These are phyloP conservation scores for Phrynocephalus guinanensis DNA, from an alignment of 2,797 vertebrate species.

Conservation along the genomic window DNA sequence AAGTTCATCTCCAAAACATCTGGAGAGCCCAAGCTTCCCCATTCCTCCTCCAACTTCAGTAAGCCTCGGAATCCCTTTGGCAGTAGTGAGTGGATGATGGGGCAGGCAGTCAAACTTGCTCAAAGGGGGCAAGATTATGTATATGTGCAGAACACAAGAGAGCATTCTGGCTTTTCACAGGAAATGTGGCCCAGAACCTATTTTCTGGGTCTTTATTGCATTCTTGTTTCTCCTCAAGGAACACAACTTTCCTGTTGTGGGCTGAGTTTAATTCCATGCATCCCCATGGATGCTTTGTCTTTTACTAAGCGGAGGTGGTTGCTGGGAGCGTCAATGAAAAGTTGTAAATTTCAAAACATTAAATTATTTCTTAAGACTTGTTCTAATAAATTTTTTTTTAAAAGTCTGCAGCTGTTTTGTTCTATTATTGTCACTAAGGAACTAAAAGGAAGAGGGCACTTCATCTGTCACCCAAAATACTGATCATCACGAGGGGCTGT, in stretches of 20 bases:
- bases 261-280: background rate
- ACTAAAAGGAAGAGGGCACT: too few relatives aligned
- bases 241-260: too few relatives aligned
- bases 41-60: background rate
- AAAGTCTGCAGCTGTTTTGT: background rate
- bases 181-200: background rate
- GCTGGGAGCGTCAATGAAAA: background rate
- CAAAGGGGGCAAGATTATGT: background rate
- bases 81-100: background rate
- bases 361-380: conserved; percentile 7
- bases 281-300: background rate
- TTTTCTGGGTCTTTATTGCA: background rate
- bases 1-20: background rate
- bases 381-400: background rate
- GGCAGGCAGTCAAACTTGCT: background rate
- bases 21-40: background rate
- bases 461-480: too few relatives aligned
- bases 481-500: too few relatives aligned
- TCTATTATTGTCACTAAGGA: background rate
- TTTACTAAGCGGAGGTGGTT: background rate
- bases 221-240: background rate
- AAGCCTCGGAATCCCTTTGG: background rate
- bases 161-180: background rate
- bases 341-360: conserved; percentile 4
- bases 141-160: background rate